These are phyloP conservation scores for Acanthurus lineatus DNA, from an alignment of 2,797 vertebrate species.

Conservation along the genomic window DNA sequence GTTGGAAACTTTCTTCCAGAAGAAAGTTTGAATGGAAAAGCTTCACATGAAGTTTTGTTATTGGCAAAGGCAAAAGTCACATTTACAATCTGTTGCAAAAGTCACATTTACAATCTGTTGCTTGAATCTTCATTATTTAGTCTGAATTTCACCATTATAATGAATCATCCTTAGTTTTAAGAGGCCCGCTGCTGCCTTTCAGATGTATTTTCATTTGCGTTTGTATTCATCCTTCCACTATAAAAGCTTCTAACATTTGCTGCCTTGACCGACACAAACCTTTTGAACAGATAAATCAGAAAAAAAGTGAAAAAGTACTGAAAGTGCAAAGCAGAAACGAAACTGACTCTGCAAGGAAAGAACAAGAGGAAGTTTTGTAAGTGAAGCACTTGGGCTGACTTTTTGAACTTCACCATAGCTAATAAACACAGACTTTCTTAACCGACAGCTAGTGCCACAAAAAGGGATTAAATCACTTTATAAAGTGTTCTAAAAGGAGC, in stretches of 20 bases:
- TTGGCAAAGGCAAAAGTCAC: slow-evolving; percentile 5
- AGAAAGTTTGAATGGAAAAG: neutral
- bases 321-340: neutral
- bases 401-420: slow-evolving; percentile 34
- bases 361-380: slow-evolving; percentile 28
- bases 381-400: neutral
- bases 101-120: neutral
- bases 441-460: neutral
- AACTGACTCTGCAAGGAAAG: neutral
- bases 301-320: neutral
- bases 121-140: neutral
- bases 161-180: slow-evolving; percentile 16
- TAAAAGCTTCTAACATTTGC: slow-evolving; percentile 36
- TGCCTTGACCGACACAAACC: neutral
- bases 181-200: slow-evolving; percentile 1
- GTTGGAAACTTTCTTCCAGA: neutral
- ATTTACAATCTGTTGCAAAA: slow-evolving; percentile 5
- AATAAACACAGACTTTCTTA: neutral
- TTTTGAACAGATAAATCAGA: neutral
- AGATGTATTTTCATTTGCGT: slow-evolving; percentile 48
- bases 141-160: slow-evolving; percentile 3
- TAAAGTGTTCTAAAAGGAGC: neutral
- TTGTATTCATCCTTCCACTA: slow-evolving; percentile 24
- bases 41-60: slow-evolving; percentile 4
- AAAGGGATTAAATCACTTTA: neutral